Conservation (phyloP, 2,888 invertebrate genomes). For the Thereva unica region DNA sequence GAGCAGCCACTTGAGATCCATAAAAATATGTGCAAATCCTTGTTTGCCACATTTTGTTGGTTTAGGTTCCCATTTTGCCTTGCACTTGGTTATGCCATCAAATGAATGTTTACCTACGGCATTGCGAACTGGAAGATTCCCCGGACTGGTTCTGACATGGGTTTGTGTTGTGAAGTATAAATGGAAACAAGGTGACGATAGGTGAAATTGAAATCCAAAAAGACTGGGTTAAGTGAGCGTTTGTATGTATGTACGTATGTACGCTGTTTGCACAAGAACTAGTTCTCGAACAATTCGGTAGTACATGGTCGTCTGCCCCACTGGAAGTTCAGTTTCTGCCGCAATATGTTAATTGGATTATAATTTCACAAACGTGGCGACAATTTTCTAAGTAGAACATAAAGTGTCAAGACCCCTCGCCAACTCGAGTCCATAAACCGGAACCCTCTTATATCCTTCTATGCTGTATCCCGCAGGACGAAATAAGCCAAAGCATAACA, state of each 20-base stretch:
- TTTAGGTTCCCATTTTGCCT: constrained; percentile 28
- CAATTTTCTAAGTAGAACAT: constrained; percentile 15
- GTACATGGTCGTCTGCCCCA: neutral
- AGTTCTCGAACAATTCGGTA: too few species aligned
- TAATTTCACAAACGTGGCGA: constrained; percentile 35
- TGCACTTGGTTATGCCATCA: constrained; percentile 24
- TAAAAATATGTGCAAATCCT: constrained; percentile 37
- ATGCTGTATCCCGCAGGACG: too few species aligned
- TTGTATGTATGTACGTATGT: neutral
- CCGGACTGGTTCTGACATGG: constrained; percentile 27
- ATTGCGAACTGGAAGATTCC: constrained; percentile 21
- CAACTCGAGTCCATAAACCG: too few species aligned
- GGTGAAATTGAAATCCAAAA: neutral
- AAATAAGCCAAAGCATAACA: too few species aligned
- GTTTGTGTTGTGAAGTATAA: constrained; percentile 1
- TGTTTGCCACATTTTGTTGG: constrained; percentile 36
- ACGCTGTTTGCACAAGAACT: too few species aligned
- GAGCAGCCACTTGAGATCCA: constrained; percentile 33
- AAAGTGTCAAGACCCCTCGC: too few species aligned
- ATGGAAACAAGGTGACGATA: neutral
- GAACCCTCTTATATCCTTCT: too few species aligned
- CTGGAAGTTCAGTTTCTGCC: neutral
- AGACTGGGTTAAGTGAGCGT: neutral
- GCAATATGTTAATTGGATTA: constrained; percentile 33
- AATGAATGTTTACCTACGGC: constrained; percentile 30